Evolutionary conservation across 2,888 invertebrate species (phyloP), one percentile per base, ranked within the genome.

Genomic region (Eulithis prunata): DNA sequence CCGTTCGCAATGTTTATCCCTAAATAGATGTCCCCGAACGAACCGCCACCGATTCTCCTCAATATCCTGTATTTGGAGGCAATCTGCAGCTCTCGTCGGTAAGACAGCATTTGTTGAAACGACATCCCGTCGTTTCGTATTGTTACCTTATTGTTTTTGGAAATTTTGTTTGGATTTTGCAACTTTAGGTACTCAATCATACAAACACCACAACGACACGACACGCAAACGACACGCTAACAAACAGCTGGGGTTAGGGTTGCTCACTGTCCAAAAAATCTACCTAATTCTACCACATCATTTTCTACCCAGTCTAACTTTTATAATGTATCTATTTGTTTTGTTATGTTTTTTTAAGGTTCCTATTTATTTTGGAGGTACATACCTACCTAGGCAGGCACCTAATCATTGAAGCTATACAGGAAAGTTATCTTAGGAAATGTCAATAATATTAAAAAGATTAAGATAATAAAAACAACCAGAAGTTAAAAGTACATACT

Each of bases 11-110:
- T 95, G 94, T 97, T 97, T 94, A 97, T 96, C 79, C 97, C 98
- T 86, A 99, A 94, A 93, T 97, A 99, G 90, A 99, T 99, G 94
- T 99, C 99, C 85, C 99, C 99, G 91, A 99, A 99, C 55, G 98
- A 99, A 77, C 99, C 99, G 92, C 98, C 98, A 82, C 99, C 98
- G 88, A 99, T 98, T 95, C 98, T 98, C 80, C 98, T 95, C 83
- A 98, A 96, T 83, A 98, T 95, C 87, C 97, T 96, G 94, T 98
- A 98, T 92, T 97, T 97, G 85, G 96, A 74, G 41, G 72, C 69
- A 56, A 83, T 74, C 66, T 77, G 59, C 64, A 79, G 65, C 68
- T 79, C 78, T 67, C 74, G 73, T 56, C 72, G 72, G 57, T 75
- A 73, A 11, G 75, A 68, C 47, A 79, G 70, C 60, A 76, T 71